A percentile compares a stretch with the other conserved stretches of the same genome.
These are phyloP conservation scores for Tiphia femorata DNA, from an alignment of 2,888 invertebrate species.

Conservation along the genomic window DNA sequence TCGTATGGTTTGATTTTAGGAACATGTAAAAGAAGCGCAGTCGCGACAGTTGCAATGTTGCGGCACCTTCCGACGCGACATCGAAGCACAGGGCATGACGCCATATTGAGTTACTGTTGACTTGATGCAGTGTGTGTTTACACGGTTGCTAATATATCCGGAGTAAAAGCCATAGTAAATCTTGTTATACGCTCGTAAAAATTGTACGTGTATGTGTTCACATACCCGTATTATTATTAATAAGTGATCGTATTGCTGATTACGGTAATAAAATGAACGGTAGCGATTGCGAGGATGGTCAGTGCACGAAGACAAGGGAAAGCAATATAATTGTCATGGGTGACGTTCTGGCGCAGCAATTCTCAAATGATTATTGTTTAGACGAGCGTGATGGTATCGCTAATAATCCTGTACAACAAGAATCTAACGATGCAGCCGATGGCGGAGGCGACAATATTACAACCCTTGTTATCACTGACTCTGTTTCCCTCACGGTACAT, in stretches of 20 bases:
- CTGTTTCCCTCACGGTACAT: conserved; percentile 38
- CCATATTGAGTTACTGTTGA: conserved; percentile 61
- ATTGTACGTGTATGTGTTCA: conserved; percentile 16
- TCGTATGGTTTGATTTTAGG: no score
- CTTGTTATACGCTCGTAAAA: conserved; percentile 6
- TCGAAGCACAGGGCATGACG: conserved; percentile 35
- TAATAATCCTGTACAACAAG: conserved; percentile 20
- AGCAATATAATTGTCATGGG: conserved; percentile 58
- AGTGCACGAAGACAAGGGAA: conserved; percentile 52
- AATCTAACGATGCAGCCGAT: conserved; percentile 34
- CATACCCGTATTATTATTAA: no score
- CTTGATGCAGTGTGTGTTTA: conserved; percentile 58
- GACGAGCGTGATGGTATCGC: conserved; percentile 17
- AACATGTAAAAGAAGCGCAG: no score
- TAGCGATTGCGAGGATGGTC: conserved; percentile 50
- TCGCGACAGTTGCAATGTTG: no score
- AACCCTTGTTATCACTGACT: conserved; percentile 30
- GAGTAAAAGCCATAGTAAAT: conserved; percentile 35
- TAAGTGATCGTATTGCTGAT: conserved; percentile 9
- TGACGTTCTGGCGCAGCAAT: conserved; percentile 62
- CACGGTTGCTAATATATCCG: conserved; percentile 44
- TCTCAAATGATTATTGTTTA: conserved; percentile 31
- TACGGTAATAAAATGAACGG: conserved; percentile 49
- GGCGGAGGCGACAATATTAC: conserved; percentile 33
- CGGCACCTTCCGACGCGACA: neutral